These are phyloP conservation scores for Coregonus clupeaformis DNA, from an alignment of 2,113 vertebrate genomes.

Conservation along the genomic window DNA sequence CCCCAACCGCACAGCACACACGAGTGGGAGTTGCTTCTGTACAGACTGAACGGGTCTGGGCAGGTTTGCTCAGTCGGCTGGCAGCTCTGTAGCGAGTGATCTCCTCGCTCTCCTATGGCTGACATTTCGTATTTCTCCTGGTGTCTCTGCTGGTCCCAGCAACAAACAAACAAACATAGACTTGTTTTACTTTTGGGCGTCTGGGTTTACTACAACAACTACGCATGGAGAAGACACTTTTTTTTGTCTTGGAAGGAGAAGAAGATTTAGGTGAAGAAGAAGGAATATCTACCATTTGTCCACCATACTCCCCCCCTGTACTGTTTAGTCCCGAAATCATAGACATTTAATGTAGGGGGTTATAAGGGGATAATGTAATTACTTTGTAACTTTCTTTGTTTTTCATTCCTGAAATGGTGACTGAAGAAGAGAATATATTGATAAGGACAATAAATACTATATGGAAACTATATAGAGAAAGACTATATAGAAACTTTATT, in stretches of 20 bases:
- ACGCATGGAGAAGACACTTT: conserved; percentile 3
- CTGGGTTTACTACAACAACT: conserved; percentile 34
- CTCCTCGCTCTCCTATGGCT: conserved; percentile 31
- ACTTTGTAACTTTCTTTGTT: conserved; percentile 48
- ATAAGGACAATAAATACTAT: conserved; percentile 58
- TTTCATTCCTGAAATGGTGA: conserved; percentile 67
- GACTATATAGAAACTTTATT: conserved; percentile 68
- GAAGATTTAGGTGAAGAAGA: conserved; percentile 61
- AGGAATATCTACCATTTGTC: conserved; percentile 60
- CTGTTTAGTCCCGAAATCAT: conserved; percentile 41
- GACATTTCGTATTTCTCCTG: conserved; percentile 47
- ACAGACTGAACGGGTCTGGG: conserved; percentile 53
- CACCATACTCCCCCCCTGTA: conserved; percentile 24
- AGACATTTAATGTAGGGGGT: conserved; percentile 35
- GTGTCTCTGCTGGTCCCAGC: conserved; percentile 33
- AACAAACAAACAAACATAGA: conserved; percentile 25
- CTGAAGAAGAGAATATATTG: conserved; percentile 64
- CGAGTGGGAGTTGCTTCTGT: conserved; percentile 41
- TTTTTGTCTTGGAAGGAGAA: conserved; percentile 36
- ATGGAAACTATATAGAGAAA: too few species aligned
- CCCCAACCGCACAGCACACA: conserved; percentile 55
- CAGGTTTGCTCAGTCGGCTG: conserved; percentile 22
- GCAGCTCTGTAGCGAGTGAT: conserved; percentile 55
- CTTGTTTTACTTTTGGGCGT: conserved; percentile 44
- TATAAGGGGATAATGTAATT: conserved; percentile 37